A percentile compares a stretch with the other conserved stretches of the same genome.
These are phyloP conservation scores for Ophonus ardosiacus DNA, from an alignment of 2,888 invertebrate species.

Conservation along the genomic window DNA sequence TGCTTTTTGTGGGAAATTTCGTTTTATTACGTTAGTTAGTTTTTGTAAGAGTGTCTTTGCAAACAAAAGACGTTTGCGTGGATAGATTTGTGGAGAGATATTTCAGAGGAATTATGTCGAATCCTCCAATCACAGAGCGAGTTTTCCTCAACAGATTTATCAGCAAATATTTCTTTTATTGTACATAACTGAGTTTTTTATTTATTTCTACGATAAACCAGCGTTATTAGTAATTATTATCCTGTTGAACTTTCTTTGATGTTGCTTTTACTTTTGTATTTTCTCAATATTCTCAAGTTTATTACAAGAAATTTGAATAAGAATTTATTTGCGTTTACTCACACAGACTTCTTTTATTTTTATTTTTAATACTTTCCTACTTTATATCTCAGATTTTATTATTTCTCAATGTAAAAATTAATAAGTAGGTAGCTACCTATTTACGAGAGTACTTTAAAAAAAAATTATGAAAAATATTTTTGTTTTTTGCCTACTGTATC, in stretches of 20 bases:
- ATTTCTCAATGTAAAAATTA: too few relatives aligned
- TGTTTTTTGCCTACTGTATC: too few relatives aligned
- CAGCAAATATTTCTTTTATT: constrained; percentile 41
- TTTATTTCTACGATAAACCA: constrained; percentile 9
- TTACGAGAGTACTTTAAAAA: too few relatives aligned
- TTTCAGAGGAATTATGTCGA: constrained; percentile 47
- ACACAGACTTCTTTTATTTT: not conserved
- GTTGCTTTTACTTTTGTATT: constrained; percentile 1
- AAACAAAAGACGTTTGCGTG: constrained; percentile 43
- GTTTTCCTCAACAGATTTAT: constrained; percentile 19
- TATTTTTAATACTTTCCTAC: too few relatives aligned
- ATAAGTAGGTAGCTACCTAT: too few relatives aligned
- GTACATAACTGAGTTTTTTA: constrained; percentile 28
- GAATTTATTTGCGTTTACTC: not conserved
- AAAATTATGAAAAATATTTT: too few relatives aligned
- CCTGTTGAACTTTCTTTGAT: constrained; percentile 22
- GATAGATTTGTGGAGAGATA: constrained; percentile 52
- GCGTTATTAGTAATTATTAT: constrained; percentile 24
- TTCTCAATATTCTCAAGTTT: not conserved
- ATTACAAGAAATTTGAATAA: not conserved
- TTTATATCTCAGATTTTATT: too few relatives aligned
- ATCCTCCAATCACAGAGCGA: constrained; percentile 29
- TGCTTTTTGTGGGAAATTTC: constrained; percentile 50
- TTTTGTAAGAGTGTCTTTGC: constrained; percentile 40
- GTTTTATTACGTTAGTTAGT: constrained; percentile 58